Conservation (phyloP, 2,113 vertebrate species). For the Sphaerodactylus townsendi region DNA sequence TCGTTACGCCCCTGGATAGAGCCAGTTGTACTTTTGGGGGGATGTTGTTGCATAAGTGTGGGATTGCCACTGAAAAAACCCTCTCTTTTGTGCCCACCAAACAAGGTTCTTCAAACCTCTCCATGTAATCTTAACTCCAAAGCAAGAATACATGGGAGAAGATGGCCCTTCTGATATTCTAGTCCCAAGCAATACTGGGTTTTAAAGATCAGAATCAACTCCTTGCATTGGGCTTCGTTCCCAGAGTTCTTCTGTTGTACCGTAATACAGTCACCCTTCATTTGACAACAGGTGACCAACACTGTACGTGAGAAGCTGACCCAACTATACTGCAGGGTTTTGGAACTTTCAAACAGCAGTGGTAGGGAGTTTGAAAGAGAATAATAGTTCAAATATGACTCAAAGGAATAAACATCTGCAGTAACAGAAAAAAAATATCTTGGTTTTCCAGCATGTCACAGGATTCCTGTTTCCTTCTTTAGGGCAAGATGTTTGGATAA, state of each 20-base stretch:
- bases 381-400: constrained; percentile 11
- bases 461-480: background rate
- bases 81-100: background rate
- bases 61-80: no score
- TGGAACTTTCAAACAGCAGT: background rate
- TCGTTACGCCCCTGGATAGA: no score
- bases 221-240: background rate
- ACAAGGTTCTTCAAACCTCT: no score
- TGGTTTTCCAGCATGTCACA: background rate
- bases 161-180: no score
- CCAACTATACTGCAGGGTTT: background rate
- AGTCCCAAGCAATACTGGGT: no score
- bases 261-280: background rate
- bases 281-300: background rate
- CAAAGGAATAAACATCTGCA: background rate
- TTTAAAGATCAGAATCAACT: no score
- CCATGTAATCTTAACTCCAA: no score
- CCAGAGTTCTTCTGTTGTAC: background rate
- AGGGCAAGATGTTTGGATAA: background rate
- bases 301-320: background rate
- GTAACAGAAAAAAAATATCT: background rate
- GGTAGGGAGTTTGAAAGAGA: background rate
- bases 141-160: no score
- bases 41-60: no score
- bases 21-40: no score